Conservation (phyloP, 2,113 vertebrate species). For the Stegostoma tigrinum region DNA sequence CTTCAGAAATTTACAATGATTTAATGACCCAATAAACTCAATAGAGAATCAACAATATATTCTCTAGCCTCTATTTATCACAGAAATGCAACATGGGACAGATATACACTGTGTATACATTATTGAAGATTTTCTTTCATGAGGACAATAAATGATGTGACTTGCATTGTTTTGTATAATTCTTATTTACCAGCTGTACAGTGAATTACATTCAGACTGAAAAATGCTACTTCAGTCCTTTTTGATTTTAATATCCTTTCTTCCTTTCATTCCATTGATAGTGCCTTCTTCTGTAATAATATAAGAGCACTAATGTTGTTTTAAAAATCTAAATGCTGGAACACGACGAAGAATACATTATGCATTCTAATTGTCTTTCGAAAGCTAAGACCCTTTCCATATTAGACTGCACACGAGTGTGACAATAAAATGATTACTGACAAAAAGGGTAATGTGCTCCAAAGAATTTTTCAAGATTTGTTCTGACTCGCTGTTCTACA, state of each 20-base stretch:
- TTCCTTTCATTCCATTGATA: not conserved
- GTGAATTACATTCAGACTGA: not conserved
- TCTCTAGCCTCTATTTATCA: slow-evolving; percentile 25
- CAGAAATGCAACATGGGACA: slow-evolving; percentile 8
- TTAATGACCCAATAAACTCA: slow-evolving; percentile 63
- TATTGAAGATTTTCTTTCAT: slow-evolving; percentile 24
- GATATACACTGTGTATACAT: not conserved
- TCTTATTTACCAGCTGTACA: not conserved
- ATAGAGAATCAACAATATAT: slow-evolving; percentile 41
- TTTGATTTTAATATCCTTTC: not conserved
- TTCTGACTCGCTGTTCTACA: slow-evolving; percentile 33
- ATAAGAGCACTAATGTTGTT: not conserved
- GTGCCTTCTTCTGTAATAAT: not conserved
- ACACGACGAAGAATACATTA: slow-evolving; percentile 45
- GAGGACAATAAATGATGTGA: not conserved
- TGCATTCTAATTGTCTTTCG: not conserved
- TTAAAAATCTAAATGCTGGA: slow-evolving; percentile 45
- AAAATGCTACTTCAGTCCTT: not conserved
- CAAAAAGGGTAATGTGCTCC: slow-evolving; percentile 36
- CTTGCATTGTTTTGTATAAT: slow-evolving; percentile 23
- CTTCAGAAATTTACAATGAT: slow-evolving; percentile 55
- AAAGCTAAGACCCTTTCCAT: slow-evolving; percentile 36
- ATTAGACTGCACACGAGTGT: slow-evolving; percentile 41
- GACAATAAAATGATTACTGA: slow-evolving; percentile 42
- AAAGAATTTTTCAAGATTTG: not conserved